Conservation (phyloP, 2,113 vertebrate species). For the Bos taurus region ARS-UCD2.0 NC_037331.1:26603001-26603500, state of each 20-base stretch:
- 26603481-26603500: neutral
- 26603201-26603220: neutral
- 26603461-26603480: neutral
- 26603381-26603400: neutral
- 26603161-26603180: neutral
- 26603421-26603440: neutral
- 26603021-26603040: neutral
- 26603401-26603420: neutral
- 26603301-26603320: neutral
- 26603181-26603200: neutral
- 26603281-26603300: neutral
- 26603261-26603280: neutral
- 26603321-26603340: neutral
- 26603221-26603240: neutral
- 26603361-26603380: neutral
- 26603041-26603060: neutral
- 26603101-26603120: neutral
- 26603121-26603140: neutral
- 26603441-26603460: neutral
- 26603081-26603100: neutral
- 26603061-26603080: neutral
- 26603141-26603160: neutral
- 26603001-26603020: neutral
- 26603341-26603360: neutral
- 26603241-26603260: neutral